phyloP scores from a whole-genome alignment of 2,113 vertebrate genomes.

The Struthidea cinerea region DNA sequence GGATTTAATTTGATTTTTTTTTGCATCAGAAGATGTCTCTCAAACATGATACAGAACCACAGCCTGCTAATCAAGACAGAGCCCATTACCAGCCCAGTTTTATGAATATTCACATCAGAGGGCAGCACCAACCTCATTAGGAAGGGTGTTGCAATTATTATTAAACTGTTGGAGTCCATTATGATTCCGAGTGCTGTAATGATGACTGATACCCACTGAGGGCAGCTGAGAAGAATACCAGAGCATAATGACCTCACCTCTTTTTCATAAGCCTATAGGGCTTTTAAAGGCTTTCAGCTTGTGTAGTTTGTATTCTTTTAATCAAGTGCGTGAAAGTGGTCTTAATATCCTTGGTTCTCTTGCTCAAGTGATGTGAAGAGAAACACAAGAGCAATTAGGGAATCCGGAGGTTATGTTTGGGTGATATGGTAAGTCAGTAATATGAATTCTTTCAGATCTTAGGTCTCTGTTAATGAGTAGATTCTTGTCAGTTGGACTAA shows the following conservation, averaged over 20 bases:
- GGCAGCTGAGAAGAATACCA: slow-evolving; percentile 8
- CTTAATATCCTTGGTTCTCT: slow-evolving; percentile 26
- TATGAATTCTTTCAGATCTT: slow-evolving; percentile 52
- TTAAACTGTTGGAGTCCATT: slow-evolving; percentile 63
- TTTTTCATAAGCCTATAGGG: neutral
- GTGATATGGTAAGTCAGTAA: neutral
- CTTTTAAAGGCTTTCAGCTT: slow-evolving; percentile 17
- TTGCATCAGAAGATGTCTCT: slow-evolving; percentile 52
- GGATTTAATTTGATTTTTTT: slow-evolving; percentile 73
- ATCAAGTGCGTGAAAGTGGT: neutral
- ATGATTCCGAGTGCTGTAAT: slow-evolving; percentile 31
- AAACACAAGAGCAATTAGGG: slow-evolving; percentile 38
- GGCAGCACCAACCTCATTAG: slow-evolving; percentile 24
- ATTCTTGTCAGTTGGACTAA: slow-evolving; percentile 41
- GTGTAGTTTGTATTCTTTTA: slow-evolving; percentile 17
- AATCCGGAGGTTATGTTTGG: slow-evolving; percentile 4
- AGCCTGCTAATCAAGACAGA: slow-evolving; percentile 43
- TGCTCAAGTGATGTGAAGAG: slow-evolving; percentile 5
- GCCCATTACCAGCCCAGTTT: slow-evolving; percentile 28
- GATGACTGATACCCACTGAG: slow-evolving; percentile 45
- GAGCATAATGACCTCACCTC: slow-evolving; percentile 10
- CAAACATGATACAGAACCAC: slow-evolving; percentile 53
- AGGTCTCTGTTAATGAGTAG: slow-evolving; percentile 14
- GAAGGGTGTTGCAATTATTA: slow-evolving; percentile 43
- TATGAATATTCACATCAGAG: slow-evolving; percentile 56